phyloP scores from a whole-genome alignment of 2,888 invertebrate species.

The Chromoteleia sp. region DNA sequence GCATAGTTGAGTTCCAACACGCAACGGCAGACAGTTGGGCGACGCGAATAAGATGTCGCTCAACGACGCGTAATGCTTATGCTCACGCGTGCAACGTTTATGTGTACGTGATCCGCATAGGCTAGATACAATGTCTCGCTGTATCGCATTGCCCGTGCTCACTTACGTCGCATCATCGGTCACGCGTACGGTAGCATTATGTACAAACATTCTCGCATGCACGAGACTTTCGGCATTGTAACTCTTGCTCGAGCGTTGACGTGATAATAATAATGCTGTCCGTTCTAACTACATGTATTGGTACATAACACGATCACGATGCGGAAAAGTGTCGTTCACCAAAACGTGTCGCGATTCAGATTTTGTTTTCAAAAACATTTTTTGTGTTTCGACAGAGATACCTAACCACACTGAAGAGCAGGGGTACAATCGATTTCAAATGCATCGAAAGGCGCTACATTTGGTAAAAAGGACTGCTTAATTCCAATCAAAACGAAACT shows the following conservation, averaged over 20 bases:
- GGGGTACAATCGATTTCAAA: too few species aligned
- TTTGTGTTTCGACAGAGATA: too few species aligned
- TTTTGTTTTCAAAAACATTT: too few species aligned
- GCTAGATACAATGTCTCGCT: conserved; percentile 27
- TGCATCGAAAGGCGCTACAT: too few species aligned
- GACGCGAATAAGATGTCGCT: conserved; percentile 64
- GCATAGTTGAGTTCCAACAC: conserved; percentile 48
- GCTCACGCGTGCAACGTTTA: conserved; percentile 43
- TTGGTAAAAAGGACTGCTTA: too few species aligned
- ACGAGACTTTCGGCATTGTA: conserved; percentile 14
- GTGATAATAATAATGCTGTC: conserved; percentile 31
- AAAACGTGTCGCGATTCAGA: not conserved
- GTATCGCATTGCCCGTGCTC: conserved; percentile 21
- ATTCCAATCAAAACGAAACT: too few species aligned
- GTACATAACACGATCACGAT: conserved; percentile 5
- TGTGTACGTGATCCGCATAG: conserved; percentile 47
- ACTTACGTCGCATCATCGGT: conserved; percentile 41
- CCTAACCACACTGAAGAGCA: too few species aligned
- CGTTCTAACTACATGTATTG: conserved; percentile 2
- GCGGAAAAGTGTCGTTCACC: conserved; percentile 3
- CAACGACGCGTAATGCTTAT: conserved; percentile 57
- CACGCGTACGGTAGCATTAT: conserved; percentile 21
- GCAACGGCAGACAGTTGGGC: conserved; percentile 67
- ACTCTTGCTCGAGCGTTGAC: conserved; percentile 15
- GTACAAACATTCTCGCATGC: conserved; percentile 14